Percentiles rank a stretch among this genome's conserved stretches.
Evolutionary conservation across 2,113 vertebrate genomes (phyloP).

Genomic region (Seriola rivoliana): DNA sequence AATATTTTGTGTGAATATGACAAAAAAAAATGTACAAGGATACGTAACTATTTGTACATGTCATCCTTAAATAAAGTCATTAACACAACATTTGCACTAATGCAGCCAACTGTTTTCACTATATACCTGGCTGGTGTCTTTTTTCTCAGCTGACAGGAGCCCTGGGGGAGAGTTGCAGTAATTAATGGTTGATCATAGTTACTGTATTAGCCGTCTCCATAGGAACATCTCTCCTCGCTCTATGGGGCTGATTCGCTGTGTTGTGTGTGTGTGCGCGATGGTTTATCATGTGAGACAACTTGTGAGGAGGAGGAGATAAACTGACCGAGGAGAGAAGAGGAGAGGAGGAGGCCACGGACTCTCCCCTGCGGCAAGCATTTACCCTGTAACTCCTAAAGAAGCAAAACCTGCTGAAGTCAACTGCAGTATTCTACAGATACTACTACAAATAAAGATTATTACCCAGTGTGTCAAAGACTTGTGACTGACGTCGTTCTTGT

Average conservation of each 20-base stretch:
- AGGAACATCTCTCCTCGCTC: constrained; percentile 62
- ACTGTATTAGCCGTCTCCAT: constrained; percentile 70
- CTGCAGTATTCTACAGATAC: neutral
- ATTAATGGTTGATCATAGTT: constrained; percentile 68
- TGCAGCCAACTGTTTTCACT: neutral
- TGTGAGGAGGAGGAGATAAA: constrained; percentile 13
- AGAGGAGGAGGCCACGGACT: neutral
- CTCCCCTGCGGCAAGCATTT: neutral
- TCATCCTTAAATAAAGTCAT: neutral
- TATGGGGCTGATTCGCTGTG: constrained; percentile 23
- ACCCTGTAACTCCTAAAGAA: neutral
- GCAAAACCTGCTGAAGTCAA: neutral
- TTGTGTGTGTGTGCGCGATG: constrained; percentile 18
- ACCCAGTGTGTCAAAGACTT: neutral
- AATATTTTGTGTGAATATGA: neutral
- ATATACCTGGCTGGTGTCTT: neutral
- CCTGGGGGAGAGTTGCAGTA: constrained; percentile 47
- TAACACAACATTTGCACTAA: neutral
- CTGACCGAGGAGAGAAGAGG: neutral
- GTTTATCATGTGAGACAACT: constrained; percentile 31
- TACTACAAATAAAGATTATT: constrained; percentile 1
- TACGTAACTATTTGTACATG: neutral
- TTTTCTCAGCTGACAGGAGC: constrained; percentile 24
- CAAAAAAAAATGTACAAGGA: neutral
- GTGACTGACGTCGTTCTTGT: constrained; percentile 19